Evolutionary conservation across 2,113 vertebrate species (phyloP), one percentile per base, ranked within the genome.

Genomic region (Vulpes vulpes): DNA sequence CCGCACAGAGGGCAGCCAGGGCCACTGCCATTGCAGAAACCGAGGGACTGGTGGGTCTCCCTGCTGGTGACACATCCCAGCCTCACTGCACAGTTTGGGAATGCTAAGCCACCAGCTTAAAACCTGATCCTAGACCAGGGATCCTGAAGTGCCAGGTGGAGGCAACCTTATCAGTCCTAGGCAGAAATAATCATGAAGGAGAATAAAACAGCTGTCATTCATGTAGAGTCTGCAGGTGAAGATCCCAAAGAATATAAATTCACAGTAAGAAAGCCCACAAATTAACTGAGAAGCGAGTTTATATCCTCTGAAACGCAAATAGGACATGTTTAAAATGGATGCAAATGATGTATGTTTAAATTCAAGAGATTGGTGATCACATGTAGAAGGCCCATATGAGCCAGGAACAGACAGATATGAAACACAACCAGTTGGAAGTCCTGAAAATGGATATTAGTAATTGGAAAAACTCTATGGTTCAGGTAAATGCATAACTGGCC

Each of bases 21-120:
- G 51, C 30, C 89, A 19, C 12, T 0, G 0, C 57, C 11, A 0
- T 1, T 25, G 9, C 43, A 2, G 5, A 43, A 30, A 8, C 16
- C 59, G 5, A 14, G 38, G 51, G 11, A 5, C 15, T 17, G 8
- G 71, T 19, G 55, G 12, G 35, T 22, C 30, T n/a, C 80, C 8
- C 4, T 1, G n/a, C 51, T 2, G 43, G 55, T 15, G 67, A 9
- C 22, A 38, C n/a, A 6, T 8, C 25, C 62, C 88, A 51, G 43
- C 22, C 62, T 32, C 20, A 12, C 7, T 0, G 22, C 69, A 59
- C 11, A 32, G 32, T 62, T 20, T n/a, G 17, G 35, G 43, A 55
- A 60, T 6, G 5, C n/a, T 5, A 16, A 59, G 89, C 3, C 59
- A n/a, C 57, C 69, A 11, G 4, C 23, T 20, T 79, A 38, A 3